Evolutionary conservation across 2,888 invertebrate species (phyloP).

Genomic region (Netelia inedita): DNA sequence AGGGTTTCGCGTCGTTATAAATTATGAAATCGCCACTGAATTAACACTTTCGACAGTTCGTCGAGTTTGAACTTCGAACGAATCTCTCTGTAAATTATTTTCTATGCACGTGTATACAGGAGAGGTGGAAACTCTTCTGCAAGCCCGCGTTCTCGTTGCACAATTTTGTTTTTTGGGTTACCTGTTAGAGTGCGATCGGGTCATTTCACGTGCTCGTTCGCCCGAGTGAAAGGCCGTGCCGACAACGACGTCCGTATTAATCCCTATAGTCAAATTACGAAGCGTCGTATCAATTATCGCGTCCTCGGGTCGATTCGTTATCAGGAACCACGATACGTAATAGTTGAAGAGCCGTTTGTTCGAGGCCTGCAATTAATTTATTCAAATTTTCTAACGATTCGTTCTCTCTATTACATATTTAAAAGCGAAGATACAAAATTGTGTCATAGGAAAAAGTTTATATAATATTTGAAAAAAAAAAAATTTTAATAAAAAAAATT

Average conservation of each 20-base stretch:
- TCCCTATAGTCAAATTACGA: slow-evolving; percentile 81
- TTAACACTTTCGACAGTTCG: no score
- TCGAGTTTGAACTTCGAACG: no score
- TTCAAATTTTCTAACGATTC: background rate
- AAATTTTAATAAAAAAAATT: slow-evolving; percentile 10
- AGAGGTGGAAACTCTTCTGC: no score
- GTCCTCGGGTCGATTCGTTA: slow-evolving; percentile 77
- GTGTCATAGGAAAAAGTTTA: background rate
- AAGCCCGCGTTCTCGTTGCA: background rate
- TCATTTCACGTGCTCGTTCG: slow-evolving; percentile 59
- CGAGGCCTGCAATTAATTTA: slow-evolving; percentile 77
- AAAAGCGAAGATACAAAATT: background rate
- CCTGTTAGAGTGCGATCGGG: slow-evolving; percentile 74
- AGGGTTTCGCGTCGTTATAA: no score
- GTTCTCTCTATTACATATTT: no score
- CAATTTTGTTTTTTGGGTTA: slow-evolving; percentile 55
- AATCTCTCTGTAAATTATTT: no score
- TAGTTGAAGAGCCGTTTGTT: slow-evolving; percentile 81
- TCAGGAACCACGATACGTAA: slow-evolving; percentile 83
- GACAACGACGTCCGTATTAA: slow-evolving; percentile 83
- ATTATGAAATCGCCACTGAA: no score
- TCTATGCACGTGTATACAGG: no score
- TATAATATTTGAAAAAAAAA: background rate
- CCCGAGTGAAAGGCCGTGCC: slow-evolving; percentile 77
- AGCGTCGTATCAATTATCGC: slow-evolving; percentile 79